Percentiles rank a stretch among this genome's conserved stretches.
Evolutionary conservation across 2,888 invertebrate species (phyloP).

Genomic region (Sarcophaga subvicina): DNA sequence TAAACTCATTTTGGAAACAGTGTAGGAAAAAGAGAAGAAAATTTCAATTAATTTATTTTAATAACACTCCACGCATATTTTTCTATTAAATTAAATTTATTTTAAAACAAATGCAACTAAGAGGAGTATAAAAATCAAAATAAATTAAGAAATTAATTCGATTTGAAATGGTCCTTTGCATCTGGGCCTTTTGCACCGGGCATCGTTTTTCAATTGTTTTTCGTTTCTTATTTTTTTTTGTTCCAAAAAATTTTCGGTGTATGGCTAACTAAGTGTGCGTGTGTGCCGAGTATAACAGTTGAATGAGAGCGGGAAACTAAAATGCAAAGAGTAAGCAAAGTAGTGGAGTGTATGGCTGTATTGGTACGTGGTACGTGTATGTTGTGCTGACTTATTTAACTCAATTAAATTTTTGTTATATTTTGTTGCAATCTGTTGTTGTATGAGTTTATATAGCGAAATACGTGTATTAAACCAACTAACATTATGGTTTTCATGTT

Average conservation of each 20-base stretch:
- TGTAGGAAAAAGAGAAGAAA: no score
- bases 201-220: background rate
- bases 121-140: background rate
- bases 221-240: slow-evolving; percentile 20
- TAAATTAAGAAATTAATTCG: slow-evolving; percentile 52
- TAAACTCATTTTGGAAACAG: no score
- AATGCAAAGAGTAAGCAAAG: background rate
- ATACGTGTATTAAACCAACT: slow-evolving; percentile 28
- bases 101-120: no score
- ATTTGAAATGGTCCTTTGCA: slow-evolving; percentile 47
- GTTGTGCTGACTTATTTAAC: slow-evolving; percentile 53
- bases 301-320: background rate
- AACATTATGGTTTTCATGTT: no score
- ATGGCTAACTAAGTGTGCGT: background rate
- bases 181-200: slow-evolving; percentile 1
- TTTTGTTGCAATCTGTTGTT: slow-evolving; percentile 46
- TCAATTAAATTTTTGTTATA: slow-evolving; percentile 59
- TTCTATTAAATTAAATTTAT: no score
- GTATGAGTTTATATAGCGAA: background rate
- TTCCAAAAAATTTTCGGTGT: slow-evolving; percentile 7
- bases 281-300: slow-evolving; percentile 15
- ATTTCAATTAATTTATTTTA: no score
- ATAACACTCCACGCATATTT: no score
- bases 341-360: background rate
- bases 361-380: slow-evolving; percentile 42